Evolutionary conservation across 2,113 vertebrate species (phyloP), one percentile per base, ranked within the genome.

Genomic region (Ahaetulla prasina): DNA sequence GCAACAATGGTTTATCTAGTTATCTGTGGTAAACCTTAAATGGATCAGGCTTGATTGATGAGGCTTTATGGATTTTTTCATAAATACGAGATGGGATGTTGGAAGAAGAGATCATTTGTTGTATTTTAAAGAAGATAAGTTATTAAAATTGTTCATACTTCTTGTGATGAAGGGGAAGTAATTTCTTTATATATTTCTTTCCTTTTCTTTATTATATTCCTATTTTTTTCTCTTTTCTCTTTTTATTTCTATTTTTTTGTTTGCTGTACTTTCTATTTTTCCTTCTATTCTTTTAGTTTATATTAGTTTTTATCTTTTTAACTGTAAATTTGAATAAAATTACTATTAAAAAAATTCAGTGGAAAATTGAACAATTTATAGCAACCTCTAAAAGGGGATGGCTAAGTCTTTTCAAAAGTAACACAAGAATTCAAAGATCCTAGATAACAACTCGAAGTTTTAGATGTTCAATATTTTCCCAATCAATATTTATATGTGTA

Each of bases 401-500:
- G 97, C 96, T 94, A 95, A 93, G 95, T 89, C 95, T 43, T 80
- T 94, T 96, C 97, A 96, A 96, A 96, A 97, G 96, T 23, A 97
- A 98, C 96, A 94, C 96, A 95, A 93, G 49, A 57, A 92, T 97
- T 89, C 52, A 92, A 95, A 96, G 95, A 95, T 94, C 97, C 97
- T 97, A 97, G 97, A 97, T 96, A 96, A 96, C 95, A 97, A 97
- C 97, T 98, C 94, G 97, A 97, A 97, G 97, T 98, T 97, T 98
- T 97, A 97, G 97, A 97, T 97, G 97, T 96, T 97, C 96, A 97
- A 97, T 96, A 96, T 96, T 97, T 97, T 98, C 97, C 97, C 98
- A 97, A 97, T 98, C 98, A 97, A 97, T 97, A 97, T 97, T 97
- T 97, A 97, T 97, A 98, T 97, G 97, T 97, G 98, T 98, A 96